Conservation (phyloP, 2,113 vertebrate genomes). For the Brachypteracias leptosomus region DNA sequence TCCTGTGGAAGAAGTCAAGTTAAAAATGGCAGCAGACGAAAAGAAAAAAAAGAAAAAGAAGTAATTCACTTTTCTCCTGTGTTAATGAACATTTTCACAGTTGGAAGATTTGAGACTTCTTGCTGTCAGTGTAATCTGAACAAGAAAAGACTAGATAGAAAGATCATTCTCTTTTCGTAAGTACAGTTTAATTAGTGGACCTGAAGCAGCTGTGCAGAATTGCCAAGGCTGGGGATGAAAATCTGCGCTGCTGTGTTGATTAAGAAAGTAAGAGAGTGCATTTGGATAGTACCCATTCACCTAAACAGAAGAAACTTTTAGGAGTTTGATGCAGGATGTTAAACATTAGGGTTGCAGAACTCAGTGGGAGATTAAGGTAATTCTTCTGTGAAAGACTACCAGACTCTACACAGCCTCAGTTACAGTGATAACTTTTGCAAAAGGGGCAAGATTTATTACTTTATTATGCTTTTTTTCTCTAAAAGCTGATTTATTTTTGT, state of each 20-base stretch:
- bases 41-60: slow-evolving; percentile 84
- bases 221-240: not conserved
- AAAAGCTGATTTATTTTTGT: slow-evolving; percentile 8
- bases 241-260: not conserved
- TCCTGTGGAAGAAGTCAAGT: slow-evolving; percentile 75
- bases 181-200: not conserved
- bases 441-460: not conserved
- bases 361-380: not conserved
- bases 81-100: not conserved
- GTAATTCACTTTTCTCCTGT: not conserved
- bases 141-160: not conserved
- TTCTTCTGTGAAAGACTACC: not conserved
- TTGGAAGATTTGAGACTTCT: not conserved
- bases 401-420: not conserved
- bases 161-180: not conserved
- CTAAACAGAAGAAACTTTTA: not conserved
- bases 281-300: not conserved
- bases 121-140: not conserved
- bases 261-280: not conserved
- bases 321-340: not conserved
- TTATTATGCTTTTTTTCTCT: slow-evolving; percentile 9
- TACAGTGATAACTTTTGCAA: not conserved
- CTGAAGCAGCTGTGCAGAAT: not conserved
- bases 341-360: not conserved
- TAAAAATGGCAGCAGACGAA: slow-evolving; percentile 68